These are phyloP conservation scores for Ctenopoma kingsleyae DNA, from an alignment of 2,797 vertebrate species.

Conservation along the genomic window DNA sequence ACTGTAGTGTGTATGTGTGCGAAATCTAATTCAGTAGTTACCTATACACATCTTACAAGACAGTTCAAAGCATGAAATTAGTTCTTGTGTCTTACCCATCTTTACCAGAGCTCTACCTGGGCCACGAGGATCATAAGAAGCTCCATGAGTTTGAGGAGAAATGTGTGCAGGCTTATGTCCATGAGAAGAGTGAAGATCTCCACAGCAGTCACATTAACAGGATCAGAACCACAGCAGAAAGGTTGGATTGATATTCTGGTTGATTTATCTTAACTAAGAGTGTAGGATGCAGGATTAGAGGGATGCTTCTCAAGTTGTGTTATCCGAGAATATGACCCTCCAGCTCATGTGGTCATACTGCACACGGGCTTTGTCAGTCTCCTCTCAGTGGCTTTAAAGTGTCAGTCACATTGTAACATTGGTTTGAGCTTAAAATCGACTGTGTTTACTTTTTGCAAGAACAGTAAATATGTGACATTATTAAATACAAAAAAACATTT, in stretches of 20 bases:
- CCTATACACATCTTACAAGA: background rate
- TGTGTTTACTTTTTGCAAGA: background rate
- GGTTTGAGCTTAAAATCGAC: background rate
- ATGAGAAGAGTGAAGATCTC: constrained; percentile 86
- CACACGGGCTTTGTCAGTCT: too few species aligned
- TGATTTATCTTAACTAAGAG: background rate
- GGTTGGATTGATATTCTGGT: constrained; percentile 76
- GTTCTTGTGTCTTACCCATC: background rate
- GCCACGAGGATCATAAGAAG: constrained; percentile 91
- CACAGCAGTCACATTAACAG: constrained; percentile 85
- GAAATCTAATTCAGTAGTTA: background rate
- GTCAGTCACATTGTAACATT: background rate
- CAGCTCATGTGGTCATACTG: background rate
- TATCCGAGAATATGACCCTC: background rate
- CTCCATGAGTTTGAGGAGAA: constrained; percentile 96
- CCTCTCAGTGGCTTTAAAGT: background rate
- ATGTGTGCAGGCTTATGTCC: constrained; percentile 91
- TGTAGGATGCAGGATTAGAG: constrained; percentile 5
- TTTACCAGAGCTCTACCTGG: constrained; percentile 90
- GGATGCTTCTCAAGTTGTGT: background rate
- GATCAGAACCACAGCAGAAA: constrained; percentile 89
- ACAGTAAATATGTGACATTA: background rate
- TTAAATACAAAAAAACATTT: background rate
- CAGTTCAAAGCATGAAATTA: background rate
- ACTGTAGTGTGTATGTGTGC: constrained; percentile 24